Conservation (phyloP, 1,140 invertebrate species). For the Aphidius gifuensis region DNA sequence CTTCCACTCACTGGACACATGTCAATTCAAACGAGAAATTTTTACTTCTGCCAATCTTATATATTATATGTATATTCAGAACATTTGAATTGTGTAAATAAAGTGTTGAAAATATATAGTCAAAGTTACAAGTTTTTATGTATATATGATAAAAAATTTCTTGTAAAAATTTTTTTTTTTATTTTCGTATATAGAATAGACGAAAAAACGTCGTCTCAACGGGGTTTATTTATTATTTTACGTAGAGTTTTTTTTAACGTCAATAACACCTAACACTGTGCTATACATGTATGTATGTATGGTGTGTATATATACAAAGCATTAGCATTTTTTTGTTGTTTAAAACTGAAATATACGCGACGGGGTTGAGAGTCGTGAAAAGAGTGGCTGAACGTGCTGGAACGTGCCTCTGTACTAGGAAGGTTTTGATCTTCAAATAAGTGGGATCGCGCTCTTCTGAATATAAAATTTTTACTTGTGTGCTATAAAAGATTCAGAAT, state of each 20-base stretch:
- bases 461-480: conserved; percentile 41
- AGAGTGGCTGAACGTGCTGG: conserved; percentile 29
- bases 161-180: neutral
- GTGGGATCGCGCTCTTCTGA: conserved; percentile 49
- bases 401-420: conserved; percentile 35
- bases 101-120: neutral
- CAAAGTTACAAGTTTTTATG: conserved; percentile 33
- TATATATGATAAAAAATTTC: conserved; percentile 23
- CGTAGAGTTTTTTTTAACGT: conserved; percentile 42
- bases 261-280: conserved; percentile 39
- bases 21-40: neutral
- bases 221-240: conserved; percentile 55
- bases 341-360: conserved; percentile 53
- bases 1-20: conserved; percentile 21
- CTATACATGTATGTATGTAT: conserved; percentile 10
- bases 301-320: conserved; percentile 18
- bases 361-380: conserved; percentile 23
- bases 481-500: neutral
- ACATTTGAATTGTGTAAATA: neutral
- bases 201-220: conserved; percentile 33
- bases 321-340: conserved; percentile 57
- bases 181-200: neutral
- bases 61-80: neutral
- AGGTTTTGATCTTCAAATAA: conserved; percentile 53
- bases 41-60: neutral